phyloP scores from a whole-genome alignment of 2,888 invertebrate species.

The Melipona beecheii region DNA sequence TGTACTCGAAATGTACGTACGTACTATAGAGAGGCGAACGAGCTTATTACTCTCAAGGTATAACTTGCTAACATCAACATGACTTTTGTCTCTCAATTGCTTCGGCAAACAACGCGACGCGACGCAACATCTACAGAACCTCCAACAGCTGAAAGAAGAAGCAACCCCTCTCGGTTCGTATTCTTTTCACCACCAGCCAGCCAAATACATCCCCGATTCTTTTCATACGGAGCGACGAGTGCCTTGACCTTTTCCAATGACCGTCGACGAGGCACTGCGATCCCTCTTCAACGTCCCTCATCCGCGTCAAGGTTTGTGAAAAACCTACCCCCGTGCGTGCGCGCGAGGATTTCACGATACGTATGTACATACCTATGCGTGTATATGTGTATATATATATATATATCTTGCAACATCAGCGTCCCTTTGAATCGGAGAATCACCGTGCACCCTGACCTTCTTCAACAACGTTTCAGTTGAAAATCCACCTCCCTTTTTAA shows the following conservation, averaged over 20 bases:
- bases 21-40: too few relatives aligned
- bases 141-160: neutral
- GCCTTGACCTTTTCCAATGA: conserved; percentile 37
- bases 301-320: neutral
- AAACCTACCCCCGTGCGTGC: neutral
- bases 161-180: neutral
- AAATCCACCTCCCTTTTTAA: neutral
- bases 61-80: too few relatives aligned
- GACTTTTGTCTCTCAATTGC: neutral
- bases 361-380: neutral
- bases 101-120: neutral
- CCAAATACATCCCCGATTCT: conserved; percentile 10
- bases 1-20: too few relatives aligned
- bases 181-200: neutral
- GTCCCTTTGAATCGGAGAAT: conserved; percentile 39
- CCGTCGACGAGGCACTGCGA: neutral
- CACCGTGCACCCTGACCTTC: conserved; percentile 32
- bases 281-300: conserved; percentile 15
- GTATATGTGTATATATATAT: too few relatives aligned
- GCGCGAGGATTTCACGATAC: conserved; percentile 15
- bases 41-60: too few relatives aligned
- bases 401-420: conserved; percentile 9
- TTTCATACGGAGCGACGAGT: conserved; percentile 1
- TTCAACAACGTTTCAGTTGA: conserved; percentile 22
- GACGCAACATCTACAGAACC: neutral